Base-by-base conservation (phyloP, 2,888 invertebrate genomes). In the Melieria picta region DNA sequence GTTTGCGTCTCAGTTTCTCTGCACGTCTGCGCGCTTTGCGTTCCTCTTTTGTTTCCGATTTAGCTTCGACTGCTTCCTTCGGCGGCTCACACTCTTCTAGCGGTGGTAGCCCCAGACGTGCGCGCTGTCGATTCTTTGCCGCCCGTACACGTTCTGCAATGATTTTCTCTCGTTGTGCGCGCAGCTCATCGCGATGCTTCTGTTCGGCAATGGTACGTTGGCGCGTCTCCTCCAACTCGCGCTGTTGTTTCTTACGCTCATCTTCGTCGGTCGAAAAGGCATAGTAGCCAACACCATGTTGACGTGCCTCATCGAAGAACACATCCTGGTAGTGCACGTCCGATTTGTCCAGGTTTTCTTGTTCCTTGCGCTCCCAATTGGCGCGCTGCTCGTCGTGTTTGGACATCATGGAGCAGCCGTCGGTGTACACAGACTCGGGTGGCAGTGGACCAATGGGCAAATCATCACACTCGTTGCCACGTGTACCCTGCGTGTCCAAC, bases 311-410 rank as follows among this genome's bases (percentile, higher is more conserved):
- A 86, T 96, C 94, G 86, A 93, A 96, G 71, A 95, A 89, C 66
- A 98, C 89, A 88, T 98, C 96, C 86, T 97, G 94, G 83, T 98
- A 98, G 87, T 98, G 97, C 65, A 96, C 90, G 86, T 93, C 90
- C 72, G 91, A 88, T 85, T 95, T 93, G 4, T 91, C 89, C 0
- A 91, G 84, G 66, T 95, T 87, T 80, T 93, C 91, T 63, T 89
- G 90, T 81, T 94, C 95, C 80, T 96, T 94, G 75, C 93, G 89
- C 80, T 97, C 95, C 97, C 97, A 98, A 83, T 95, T 93, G 76
- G 91, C 89, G 62, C 95, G 90, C 87, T 95, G 90, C 72, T 93
- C 90, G 81, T 93, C 91, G 57, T 90, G 89, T 80, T 90, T 88
- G 80, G 89, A 89, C 83, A 90, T 90, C 64, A 86, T 84, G 1